Conservation (phyloP, 2,113 vertebrate genomes). For the Xiphophorus hellerii region DNA sequence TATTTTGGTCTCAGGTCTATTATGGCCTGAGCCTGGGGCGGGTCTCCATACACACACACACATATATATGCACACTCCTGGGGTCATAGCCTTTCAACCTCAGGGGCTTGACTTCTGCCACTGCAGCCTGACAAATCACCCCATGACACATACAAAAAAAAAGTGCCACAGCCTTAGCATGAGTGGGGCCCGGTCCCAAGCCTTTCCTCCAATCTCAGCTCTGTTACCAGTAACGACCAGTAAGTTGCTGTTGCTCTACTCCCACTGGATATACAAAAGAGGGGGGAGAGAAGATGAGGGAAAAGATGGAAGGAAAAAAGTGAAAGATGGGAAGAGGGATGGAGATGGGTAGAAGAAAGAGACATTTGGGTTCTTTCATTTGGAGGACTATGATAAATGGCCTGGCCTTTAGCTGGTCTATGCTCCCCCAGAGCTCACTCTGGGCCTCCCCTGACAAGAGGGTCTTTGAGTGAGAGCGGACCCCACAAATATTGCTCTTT, state of each 20-base stretch:
- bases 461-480: slow-evolving; percentile 78
- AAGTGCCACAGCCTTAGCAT: slow-evolving; percentile 87
- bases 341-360: slow-evolving; percentile 83
- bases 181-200: slow-evolving; percentile 77
- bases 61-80: slow-evolving; percentile 80
- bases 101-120: slow-evolving; percentile 98
- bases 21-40: slow-evolving; percentile 87
- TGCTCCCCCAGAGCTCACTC: slow-evolving; percentile 82
- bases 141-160: slow-evolving; percentile 86
- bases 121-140: slow-evolving; percentile 94
- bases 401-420: slow-evolving; percentile 87
- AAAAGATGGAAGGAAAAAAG: slow-evolving; percentile 49
- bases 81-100: slow-evolving; percentile 99
- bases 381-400: slow-evolving; percentile 94
- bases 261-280: slow-evolving; percentile 84
- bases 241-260: slow-evolving; percentile 78
- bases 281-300: slow-evolving; percentile 61
- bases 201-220: slow-evolving; percentile 58
- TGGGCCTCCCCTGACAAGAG: slow-evolving; percentile 86
- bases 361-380: slow-evolving; percentile 98
- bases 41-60: slow-evolving; percentile 60
- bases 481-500: slow-evolving; percentile 82
- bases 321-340: slow-evolving; percentile 61
- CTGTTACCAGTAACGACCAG: slow-evolving; percentile 82
- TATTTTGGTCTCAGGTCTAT: slow-evolving; percentile 86